phyloP scores from a whole-genome alignment of 2,797 vertebrate species.

The Rhadinocentrus ornatus region DNA sequence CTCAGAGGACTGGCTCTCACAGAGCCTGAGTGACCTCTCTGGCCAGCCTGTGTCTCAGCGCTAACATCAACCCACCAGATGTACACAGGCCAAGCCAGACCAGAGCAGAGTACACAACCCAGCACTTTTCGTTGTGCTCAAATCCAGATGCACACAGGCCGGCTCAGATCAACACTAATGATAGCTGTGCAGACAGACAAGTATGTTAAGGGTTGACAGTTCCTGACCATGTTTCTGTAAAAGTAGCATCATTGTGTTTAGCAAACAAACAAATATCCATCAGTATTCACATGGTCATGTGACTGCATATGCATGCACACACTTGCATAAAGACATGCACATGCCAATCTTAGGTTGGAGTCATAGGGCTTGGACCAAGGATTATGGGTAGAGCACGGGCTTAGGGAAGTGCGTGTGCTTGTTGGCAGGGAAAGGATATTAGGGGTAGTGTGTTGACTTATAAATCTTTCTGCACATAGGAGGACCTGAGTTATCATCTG shows the following conservation, averaged over 20 bases:
- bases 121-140: conserved; percentile 32
- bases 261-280: conserved; percentile 47
- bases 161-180: conserved; percentile 70
- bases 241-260: conserved; percentile 58
- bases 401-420: conserved; percentile 63
- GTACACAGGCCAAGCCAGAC: conserved; percentile 52
- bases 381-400: conserved; percentile 53
- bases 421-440: conserved; percentile 63
- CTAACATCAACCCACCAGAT: conserved; percentile 45
- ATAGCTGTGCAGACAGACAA: conserved; percentile 64
- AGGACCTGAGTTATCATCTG: conserved; percentile 78
- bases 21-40: conserved; percentile 66
- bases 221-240: conserved; percentile 61
- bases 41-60: conserved; percentile 47
- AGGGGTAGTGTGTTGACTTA: conserved; percentile 73
- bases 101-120: conserved; percentile 45
- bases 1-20: conserved; percentile 27
- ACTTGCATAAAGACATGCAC: conserved; percentile 7
- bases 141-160: conserved; percentile 62
- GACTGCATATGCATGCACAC: conserved; percentile 15
- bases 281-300: conserved; percentile 35
- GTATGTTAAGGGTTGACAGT: conserved; percentile 65
- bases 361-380: conserved; percentile 54
- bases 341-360: conserved; percentile 50
- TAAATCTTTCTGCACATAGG: conserved; percentile 73